Conservation (phyloP, 2,888 invertebrate genomes). For the Eupsilia transversa region DNA sequence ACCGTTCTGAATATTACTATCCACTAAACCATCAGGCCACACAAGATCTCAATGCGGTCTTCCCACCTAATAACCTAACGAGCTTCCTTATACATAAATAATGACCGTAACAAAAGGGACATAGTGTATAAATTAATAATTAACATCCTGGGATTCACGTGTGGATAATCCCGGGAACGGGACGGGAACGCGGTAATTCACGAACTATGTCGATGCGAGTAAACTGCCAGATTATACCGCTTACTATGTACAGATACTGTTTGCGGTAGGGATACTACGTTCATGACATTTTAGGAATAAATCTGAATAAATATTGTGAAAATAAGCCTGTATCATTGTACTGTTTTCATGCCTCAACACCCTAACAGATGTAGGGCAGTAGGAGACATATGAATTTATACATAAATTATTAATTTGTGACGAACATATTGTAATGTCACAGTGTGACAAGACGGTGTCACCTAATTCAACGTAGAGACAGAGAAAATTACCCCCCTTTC, state of each 20-base stretch:
- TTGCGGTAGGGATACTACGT: constrained; percentile 21
- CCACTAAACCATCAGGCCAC: neutral
- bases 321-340: neutral
- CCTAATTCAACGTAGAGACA: neutral
- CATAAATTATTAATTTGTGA: too few relatives aligned
- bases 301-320: neutral
- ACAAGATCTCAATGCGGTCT: constrained; percentile 31
- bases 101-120: constrained; percentile 53
- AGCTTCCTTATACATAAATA: constrained; percentile 55
- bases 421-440: too few relatives aligned
- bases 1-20: neutral
- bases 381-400: neutral
- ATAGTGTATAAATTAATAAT: constrained; percentile 60
- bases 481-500: neutral
- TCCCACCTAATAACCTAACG: constrained; percentile 41
- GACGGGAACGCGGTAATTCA: constrained; percentile 49
- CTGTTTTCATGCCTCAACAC: neutral
- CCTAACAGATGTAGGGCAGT: neutral
- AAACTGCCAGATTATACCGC: constrained; percentile 56
- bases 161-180: constrained; percentile 51
- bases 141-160: constrained; percentile 50
- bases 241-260: constrained; percentile 45
- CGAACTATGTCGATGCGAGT: constrained; percentile 58
- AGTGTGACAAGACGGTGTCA: too few relatives aligned
- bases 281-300: neutral